Evolutionary conservation across 2,797 vertebrate genomes (phyloP).

Genomic region (Perodicticus potto): DNA sequence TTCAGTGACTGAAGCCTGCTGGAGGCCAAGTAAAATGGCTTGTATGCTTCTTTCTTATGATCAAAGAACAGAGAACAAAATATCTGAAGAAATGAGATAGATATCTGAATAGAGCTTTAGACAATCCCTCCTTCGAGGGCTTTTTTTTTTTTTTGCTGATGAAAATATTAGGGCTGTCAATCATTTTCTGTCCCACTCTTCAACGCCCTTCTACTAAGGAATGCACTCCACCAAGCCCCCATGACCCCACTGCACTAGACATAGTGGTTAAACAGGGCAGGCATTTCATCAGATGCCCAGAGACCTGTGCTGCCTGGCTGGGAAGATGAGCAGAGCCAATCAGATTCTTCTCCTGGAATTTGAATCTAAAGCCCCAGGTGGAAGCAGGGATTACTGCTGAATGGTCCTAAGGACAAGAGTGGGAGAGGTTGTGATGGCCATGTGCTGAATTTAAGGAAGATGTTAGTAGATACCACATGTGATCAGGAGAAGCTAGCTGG

Average conservation of each 20-base stretch:
- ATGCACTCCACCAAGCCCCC: not conserved
- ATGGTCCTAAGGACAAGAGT: not conserved
- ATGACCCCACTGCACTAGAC: not conserved
- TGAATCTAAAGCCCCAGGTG: not conserved
- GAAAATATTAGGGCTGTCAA: not conserved
- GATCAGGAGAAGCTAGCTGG: not conserved
- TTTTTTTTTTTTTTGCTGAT: constrained; percentile 40
- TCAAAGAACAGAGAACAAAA: constrained; percentile 36
- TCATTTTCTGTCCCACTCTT: not conserved
- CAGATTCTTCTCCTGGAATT: not conserved
- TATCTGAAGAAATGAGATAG: constrained; percentile 48
- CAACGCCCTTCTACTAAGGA: not conserved
- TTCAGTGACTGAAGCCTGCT: not conserved
- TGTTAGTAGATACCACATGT: not conserved
- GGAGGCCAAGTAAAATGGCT: not conserved
- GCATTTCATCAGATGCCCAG: not conserved
- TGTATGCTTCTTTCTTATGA: not conserved
- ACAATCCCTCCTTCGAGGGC: not conserved
- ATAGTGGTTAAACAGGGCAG: not conserved
- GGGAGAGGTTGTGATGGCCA: not conserved
- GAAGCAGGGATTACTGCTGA: not conserved
- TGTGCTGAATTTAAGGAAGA: not conserved
- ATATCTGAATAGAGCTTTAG: not conserved
- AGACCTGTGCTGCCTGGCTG: not conserved
- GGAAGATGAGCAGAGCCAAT: constrained; percentile 7